Evolutionary conservation across 2,113 vertebrate genomes (phyloP), one percentile per base, ranked within the genome.

Genomic region (Ardeotis arabs): DNA sequence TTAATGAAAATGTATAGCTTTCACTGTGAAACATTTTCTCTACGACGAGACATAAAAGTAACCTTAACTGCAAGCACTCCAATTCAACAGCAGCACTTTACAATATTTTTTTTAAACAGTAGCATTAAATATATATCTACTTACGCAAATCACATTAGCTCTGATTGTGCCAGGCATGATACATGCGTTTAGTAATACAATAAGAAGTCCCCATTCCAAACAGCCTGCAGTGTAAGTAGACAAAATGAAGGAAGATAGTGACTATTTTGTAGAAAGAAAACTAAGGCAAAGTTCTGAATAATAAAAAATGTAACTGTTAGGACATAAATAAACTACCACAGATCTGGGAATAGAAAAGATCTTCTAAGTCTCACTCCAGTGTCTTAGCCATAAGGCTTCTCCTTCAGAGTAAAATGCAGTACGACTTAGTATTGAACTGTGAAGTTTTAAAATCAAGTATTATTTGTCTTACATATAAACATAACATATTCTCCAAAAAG

Each of bases 1-100:
- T 64, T 90, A 85, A 95, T 78, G 66, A 90, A 93, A 93, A 94
- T 82, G 44, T 82, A 84, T 82, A 76, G 62, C 39, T 81, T 94
- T 84, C 60, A 78, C 47, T 53, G 60, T 13, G 33, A 94, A 95
- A 88, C 27, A 24, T 92, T 75, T 93, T 96, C 58, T 73, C 62
- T 76, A 47, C 2, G 13, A 82, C 24, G 53, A 90, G 80, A 89
- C 63, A 82, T 55, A 85, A 59, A 93, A 85, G 67, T 68, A 83
- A 79, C 70, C 41, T 89, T 90, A 85, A 79, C 62, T 90, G 82
- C 50, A 87, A 97, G 70, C 58, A 39, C 44, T 82, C 67, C 82
- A 85, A 63, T 70, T 75, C 84, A 84, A 63, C 33, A 85, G 66
- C 62, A 92, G 66, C 70, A 68, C 8, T 88, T 85, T 14, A 41